These are phyloP conservation scores for Antheraea mylitta DNA, from an alignment of 1,140 invertebrate species.

Conservation along the genomic window DNA sequence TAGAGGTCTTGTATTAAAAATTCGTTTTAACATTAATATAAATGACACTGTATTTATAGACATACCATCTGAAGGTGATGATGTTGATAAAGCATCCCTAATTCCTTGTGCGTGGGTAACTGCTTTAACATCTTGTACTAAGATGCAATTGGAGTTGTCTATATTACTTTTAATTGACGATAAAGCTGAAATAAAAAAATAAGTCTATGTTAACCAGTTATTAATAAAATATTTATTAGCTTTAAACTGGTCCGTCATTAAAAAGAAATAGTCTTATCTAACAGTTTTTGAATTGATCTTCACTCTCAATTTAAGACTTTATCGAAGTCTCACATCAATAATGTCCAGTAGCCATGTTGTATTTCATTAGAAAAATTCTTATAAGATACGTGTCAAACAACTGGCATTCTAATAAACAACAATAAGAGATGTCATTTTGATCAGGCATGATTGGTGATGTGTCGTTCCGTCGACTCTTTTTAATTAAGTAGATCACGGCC, in stretches of 20 bases:
- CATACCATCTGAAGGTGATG: slow-evolving; percentile 86
- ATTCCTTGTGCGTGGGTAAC: slow-evolving; percentile 89
- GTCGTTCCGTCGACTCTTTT: slow-evolving; percentile 62
- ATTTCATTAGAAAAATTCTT: slow-evolving; percentile 39
- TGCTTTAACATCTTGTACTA: slow-evolving; percentile 93
- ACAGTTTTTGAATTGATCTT: slow-evolving; percentile 21
- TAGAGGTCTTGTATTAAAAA: no score
- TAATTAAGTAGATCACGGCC: slow-evolving; percentile 68
- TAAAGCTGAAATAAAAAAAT: slow-evolving; percentile 84
- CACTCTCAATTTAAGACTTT: slow-evolving; percentile 42
- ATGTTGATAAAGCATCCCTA: slow-evolving; percentile 85
- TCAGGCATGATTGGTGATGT: slow-evolving; percentile 46
- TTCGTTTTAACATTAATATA: no score
- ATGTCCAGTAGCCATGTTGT: slow-evolving; percentile 39
- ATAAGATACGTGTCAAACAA: slow-evolving; percentile 35
- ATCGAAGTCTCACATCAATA: slow-evolving; percentile 40
- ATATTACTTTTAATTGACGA: slow-evolving; percentile 91
- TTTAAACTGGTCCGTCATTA: neutral
- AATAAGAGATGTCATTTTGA: slow-evolving; percentile 53
- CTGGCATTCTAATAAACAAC: slow-evolving; percentile 37
- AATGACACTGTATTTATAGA: neutral
- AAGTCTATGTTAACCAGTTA: neutral
- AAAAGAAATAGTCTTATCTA: slow-evolving; percentile 8
- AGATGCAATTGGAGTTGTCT: slow-evolving; percentile 91
- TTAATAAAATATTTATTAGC: neutral